These are phyloP conservation scores for Drosophila neonasuta DNA, from an alignment of 2,888 invertebrate species.

Conservation along the genomic window DNA sequence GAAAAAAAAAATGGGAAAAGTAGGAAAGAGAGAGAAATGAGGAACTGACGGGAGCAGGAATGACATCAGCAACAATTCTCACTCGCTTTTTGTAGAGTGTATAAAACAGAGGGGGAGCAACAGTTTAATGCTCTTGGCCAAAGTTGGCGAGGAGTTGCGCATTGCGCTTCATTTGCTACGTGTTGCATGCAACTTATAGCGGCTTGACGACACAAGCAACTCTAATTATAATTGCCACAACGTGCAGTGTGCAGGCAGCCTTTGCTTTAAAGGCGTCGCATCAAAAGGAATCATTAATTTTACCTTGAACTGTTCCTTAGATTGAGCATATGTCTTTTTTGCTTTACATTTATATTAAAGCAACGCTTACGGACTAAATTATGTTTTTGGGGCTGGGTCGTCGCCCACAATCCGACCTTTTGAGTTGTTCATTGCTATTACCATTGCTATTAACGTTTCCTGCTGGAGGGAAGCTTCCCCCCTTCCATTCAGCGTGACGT, in stretches of 20 bases:
- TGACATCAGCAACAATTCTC: slow-evolving; percentile 47
- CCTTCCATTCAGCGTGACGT: slow-evolving; percentile 12
- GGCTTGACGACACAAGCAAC: slow-evolving; percentile 14
- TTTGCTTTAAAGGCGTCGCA: not conserved
- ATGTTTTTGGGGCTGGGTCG: slow-evolving; percentile 36
- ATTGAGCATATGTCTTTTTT: not conserved
- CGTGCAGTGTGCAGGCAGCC: not conserved
- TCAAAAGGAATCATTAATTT: slow-evolving; percentile 3
- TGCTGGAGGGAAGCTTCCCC: not conserved
- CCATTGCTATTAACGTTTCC: slow-evolving; percentile 25
- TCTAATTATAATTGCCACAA: slow-evolving; percentile 53
- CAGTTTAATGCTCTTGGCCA: slow-evolving; percentile 13
- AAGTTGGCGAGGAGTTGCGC: not conserved
- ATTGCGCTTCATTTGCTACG: slow-evolving; percentile 33
- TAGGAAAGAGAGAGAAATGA: not conserved
- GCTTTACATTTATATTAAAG: slow-evolving; percentile 39
- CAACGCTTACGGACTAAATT: slow-evolving; percentile 38
- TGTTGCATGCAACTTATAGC: slow-evolving; percentile 58
- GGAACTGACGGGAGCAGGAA: slow-evolving; percentile 13
- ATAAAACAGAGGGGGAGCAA: slow-evolving; percentile 3
- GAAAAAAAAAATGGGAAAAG: not conserved
- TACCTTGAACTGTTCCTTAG: not conserved
- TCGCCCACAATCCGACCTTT: slow-evolving; percentile 17
- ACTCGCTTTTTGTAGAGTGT: slow-evolving; percentile 21
- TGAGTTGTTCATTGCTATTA: slow-evolving; percentile 19